Conservation (phyloP, 2,797 vertebrate genomes). For the Centroberyx gerrardi region DNA sequence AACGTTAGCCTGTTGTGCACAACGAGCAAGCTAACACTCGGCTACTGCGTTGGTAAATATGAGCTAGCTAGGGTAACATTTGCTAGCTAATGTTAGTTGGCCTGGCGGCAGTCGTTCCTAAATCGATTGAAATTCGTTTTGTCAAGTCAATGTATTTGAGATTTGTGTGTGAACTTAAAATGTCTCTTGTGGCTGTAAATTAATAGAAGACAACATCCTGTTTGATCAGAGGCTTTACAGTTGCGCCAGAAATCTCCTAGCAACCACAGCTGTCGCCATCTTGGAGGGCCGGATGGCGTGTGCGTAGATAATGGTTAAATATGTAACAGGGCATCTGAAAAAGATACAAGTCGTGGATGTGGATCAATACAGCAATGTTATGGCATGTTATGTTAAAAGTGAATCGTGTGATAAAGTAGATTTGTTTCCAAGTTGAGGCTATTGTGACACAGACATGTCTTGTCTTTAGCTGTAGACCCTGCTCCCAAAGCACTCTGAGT, state of each 20-base stretch:
- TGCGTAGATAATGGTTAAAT: neutral
- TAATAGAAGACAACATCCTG: neutral
- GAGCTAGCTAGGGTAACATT: neutral
- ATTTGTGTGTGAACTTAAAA: too few relatives aligned
- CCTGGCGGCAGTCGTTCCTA: neutral
- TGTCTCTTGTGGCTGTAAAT: neutral
- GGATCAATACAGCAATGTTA: too few relatives aligned
- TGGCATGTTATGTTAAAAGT: too few relatives aligned
- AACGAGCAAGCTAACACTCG: neutral
- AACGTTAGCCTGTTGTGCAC: conserved; percentile 19
- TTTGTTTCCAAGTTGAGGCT: too few relatives aligned
- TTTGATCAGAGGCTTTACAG: neutral
- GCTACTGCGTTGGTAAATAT: neutral
- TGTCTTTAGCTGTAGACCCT: too few relatives aligned
- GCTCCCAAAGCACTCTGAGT: too few relatives aligned
- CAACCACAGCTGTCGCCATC: conserved; percentile 46
- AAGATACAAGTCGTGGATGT: neutral
- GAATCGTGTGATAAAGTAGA: too few relatives aligned
- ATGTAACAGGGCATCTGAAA: too few relatives aligned
- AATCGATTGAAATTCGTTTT: neutral
- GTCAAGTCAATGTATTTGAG: neutral
- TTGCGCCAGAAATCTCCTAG: conserved; percentile 18
- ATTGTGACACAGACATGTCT: too few relatives aligned
- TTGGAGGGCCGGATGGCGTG: conserved; percentile 26
- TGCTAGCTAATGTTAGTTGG: neutral